These are phyloP conservation scores for Brachylomia viminalis DNA, from an alignment of 2,888 invertebrate species.

Conservation along the genomic window DNA sequence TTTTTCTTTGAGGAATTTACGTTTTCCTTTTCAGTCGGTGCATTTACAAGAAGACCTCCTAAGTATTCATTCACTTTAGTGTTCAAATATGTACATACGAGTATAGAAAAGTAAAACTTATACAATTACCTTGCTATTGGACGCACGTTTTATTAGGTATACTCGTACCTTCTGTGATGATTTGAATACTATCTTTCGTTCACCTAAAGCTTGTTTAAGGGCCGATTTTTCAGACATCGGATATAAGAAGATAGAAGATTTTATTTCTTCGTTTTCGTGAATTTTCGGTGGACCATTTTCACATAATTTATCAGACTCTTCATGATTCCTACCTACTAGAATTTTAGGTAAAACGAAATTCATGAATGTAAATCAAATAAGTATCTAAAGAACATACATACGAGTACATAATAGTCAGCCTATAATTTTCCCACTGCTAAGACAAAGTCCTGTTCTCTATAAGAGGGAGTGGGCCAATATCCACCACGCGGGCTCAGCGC, in stretches of 20 bases:
- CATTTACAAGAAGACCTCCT: background rate
- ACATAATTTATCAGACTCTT: background rate
- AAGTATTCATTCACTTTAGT: background rate
- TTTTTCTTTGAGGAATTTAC: background rate
- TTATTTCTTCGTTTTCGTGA: background rate
- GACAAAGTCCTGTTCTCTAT: too few relatives aligned
- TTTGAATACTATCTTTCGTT: background rate
- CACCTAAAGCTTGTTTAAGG: too few relatives aligned
- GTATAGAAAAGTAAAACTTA: background rate
- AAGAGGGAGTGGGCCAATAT: too few relatives aligned
- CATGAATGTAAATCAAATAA: background rate
- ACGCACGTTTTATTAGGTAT: background rate
- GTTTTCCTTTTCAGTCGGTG: background rate
- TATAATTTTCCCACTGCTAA: too few relatives aligned
- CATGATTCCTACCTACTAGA: background rate
- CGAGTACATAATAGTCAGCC: too few relatives aligned
- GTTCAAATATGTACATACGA: background rate
- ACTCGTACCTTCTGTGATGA: background rate
- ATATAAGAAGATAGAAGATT: too few relatives aligned
- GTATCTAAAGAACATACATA: background rate
- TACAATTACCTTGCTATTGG: too few relatives aligned
- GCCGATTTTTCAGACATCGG: background rate
- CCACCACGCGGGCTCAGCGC: too few relatives aligned
- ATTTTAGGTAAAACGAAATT: background rate
- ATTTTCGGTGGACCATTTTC: background rate